Evolutionary conservation across 2,797 vertebrate species (phyloP).

Genomic region (Clarias laeviceps): DNA sequence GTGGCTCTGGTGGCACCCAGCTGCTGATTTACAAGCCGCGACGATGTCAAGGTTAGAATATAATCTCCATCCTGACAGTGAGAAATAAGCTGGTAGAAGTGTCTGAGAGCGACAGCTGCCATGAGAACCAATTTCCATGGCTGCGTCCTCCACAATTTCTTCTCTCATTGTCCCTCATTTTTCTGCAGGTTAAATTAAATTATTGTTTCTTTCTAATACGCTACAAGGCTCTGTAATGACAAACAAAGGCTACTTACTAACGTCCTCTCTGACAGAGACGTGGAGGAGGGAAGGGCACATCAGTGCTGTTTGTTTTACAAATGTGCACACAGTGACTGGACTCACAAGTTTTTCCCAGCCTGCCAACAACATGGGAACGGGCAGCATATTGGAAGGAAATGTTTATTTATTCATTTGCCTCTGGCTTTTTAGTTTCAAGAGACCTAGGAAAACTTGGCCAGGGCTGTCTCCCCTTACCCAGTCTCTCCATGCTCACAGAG

Average conservation of each 20-base stretch:
- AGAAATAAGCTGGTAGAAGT: constrained; percentile 48
- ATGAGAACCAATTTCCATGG: constrained; percentile 30
- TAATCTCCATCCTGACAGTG: constrained; percentile 60
- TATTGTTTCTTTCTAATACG: constrained; percentile 11
- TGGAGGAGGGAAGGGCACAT: constrained; percentile 49
- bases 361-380: constrained; percentile 65
- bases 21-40: constrained; percentile 63
- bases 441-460: constrained; percentile 77
- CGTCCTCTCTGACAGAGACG: constrained; percentile 51
- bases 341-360: constrained; percentile 39
- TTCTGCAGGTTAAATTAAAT: neutral
- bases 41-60: constrained; percentile 69
- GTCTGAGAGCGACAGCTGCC: neutral
- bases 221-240: constrained; percentile 46
- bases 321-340: constrained; percentile 51
- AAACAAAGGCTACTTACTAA: constrained; percentile 59
- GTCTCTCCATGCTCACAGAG: constrained; percentile 65
- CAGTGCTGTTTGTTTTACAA: constrained; percentile 55
- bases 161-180: neutral
- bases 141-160: constrained; percentile 15
- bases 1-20: constrained; percentile 42
- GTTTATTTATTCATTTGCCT: constrained; percentile 84
- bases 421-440: constrained; percentile 74
- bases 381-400: constrained; percentile 77
- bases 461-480: constrained; percentile 66